Evolutionary conservation across 2,113 vertebrate species (phyloP), one percentile per base, ranked within the genome.

Genomic region (Okapia johnstoni): DNA sequence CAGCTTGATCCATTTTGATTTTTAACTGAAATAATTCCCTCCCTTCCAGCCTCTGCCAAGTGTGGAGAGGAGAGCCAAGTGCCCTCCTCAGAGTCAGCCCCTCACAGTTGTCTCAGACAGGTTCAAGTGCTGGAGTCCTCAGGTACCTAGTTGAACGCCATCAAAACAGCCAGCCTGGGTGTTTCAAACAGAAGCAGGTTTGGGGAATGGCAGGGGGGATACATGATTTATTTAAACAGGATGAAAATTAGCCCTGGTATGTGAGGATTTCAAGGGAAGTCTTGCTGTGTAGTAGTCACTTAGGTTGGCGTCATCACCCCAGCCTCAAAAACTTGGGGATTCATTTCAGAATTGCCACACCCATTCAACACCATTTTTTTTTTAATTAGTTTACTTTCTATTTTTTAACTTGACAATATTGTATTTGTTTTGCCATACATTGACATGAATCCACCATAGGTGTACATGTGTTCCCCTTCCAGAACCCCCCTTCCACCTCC

Each of bases 1-100:
- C 54, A 83, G 81, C 88, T 97, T 93, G 89, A 80, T 93, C 61
- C 28, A 1, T 96, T 97, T 93, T 76, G 55, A 94, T 77, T 93
- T 91, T 93, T 87, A 83, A 93, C 93, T 36, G 60, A 77, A 96
- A 93, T 73, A 66, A 84, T 87, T 95, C 70, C 88, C 48, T 89
- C 26, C 70, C 60, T 26, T 86, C 57, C 25, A 95, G 60, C 57
- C 88, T 55, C 77, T 92, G 91, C 93, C 96, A 92, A 52, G 25
- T 36, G 58, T 76, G 54, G 73, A 94, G 89, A 33, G 36, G 57
- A 90, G 94, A 96, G 79, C 83, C 80, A 84, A 84, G 58, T 73
- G n/a, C 63, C 63, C 73, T 96, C 57, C 88, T 97, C 7, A 7
- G 90, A 60, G 89, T 63, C 83, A 77, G 55, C 54, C 16, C 63